These are phyloP conservation scores for Nebria salina DNA, from an alignment of 2,888 invertebrate species.

Conservation along the genomic window DNA sequence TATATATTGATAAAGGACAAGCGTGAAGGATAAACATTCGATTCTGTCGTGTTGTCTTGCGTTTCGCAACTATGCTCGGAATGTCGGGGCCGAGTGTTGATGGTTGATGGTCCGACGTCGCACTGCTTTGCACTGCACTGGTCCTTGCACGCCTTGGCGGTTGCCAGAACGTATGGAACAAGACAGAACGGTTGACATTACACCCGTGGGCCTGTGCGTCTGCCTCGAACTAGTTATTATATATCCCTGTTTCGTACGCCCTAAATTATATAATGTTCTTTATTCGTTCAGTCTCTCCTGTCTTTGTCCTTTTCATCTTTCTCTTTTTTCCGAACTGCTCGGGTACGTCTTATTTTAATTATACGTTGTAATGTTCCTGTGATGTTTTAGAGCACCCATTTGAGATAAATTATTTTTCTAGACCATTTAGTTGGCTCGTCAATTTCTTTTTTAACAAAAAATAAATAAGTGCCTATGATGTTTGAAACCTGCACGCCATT, in stretches of 20 bases:
- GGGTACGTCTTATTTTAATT: slow-evolving; percentile 26
- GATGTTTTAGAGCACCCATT: slow-evolving; percentile 17
- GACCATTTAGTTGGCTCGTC: slow-evolving; percentile 15
- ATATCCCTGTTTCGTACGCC: slow-evolving; percentile 28
- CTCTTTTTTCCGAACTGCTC: slow-evolving; percentile 11
- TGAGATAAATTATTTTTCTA: slow-evolving; percentile 25
- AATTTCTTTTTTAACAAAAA: slow-evolving; percentile 9
- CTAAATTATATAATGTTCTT: slow-evolving; percentile 38
- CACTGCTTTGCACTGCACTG: background rate
- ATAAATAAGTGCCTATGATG: slow-evolving; percentile 9
- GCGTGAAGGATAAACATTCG: background rate
- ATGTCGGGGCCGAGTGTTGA: slow-evolving; percentile 12
- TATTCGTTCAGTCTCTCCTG: slow-evolving; percentile 11
- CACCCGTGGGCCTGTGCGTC: slow-evolving; percentile 22
- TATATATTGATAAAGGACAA: background rate
- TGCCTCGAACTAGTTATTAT: slow-evolving; percentile 33
- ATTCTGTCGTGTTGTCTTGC: slow-evolving; percentile 9
- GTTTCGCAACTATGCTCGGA: slow-evolving; percentile 22
- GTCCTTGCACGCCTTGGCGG: background rate
- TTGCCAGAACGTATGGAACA: background rate
- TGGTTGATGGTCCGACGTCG: background rate
- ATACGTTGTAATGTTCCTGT: slow-evolving; percentile 19
- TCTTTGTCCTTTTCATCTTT: slow-evolving; percentile 5
- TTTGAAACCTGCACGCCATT: background rate
- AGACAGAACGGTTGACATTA: slow-evolving; percentile 26